Percentiles rank a stretch among this genome's conserved stretches.
Conservation (phyloP, 2,888 invertebrate genomes). For the Microctonus aethiopoides region DNA sequence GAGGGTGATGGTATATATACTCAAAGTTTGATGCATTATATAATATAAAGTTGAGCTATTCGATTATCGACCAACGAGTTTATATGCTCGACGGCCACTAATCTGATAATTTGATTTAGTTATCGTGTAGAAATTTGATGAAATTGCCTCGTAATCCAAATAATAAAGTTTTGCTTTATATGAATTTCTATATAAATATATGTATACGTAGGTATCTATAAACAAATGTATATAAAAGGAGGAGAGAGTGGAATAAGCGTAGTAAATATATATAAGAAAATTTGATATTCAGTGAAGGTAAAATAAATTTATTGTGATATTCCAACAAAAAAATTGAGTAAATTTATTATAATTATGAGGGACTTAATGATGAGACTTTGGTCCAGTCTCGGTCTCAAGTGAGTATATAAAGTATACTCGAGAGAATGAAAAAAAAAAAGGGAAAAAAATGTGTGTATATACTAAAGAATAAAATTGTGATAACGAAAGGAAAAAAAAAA, state of each 20-base stretch:
- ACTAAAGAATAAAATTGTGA: background rate
- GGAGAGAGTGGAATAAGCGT: too few species aligned
- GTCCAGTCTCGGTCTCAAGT: background rate
- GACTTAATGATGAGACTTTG: background rate
- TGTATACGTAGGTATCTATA: background rate
- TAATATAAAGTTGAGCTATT: slow-evolving; percentile 18
- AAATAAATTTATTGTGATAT: background rate
- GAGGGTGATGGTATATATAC: background rate
- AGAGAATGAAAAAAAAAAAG: background rate
- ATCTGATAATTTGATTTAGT: slow-evolving; percentile 13
- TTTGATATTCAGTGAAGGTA: background rate
- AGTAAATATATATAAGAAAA: too few species aligned
- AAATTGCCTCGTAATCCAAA: background rate
- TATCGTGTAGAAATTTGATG: slow-evolving; percentile 2
- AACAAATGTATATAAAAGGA: background rate
- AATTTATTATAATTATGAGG: background rate
- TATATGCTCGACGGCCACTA: slow-evolving; percentile 18
- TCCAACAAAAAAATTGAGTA: background rate
- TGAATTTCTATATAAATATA: background rate
- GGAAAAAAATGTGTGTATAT: background rate
- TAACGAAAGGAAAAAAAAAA: background rate
- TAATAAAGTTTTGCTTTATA: background rate
- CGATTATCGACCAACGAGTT: slow-evolving; percentile 23
- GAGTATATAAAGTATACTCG: background rate
- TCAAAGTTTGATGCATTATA: slow-evolving; percentile 4